Evolutionary conservation across 2,113 vertebrate genomes (phyloP), one percentile per base, ranked within the genome.

Genomic region (Syngnathus scovelli): DNA sequence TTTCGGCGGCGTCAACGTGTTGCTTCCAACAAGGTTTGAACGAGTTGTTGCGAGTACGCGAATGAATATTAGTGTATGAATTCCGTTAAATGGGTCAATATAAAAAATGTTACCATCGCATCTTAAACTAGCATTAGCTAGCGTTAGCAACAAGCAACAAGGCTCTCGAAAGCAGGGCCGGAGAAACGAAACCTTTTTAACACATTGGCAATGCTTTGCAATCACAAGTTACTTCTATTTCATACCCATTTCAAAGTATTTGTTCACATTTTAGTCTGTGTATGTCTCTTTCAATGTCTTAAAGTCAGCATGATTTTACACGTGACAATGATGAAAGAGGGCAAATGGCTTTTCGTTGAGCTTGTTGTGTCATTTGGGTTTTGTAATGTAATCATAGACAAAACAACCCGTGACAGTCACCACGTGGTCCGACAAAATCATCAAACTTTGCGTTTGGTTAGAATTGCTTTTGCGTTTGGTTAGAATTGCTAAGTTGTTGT

Each of bases 141-240:
- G 70, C 71, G 2, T 63, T 49, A 64, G 33, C 67, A 58, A 18
- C 19, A 1, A 2, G 49, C 19, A 54, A 62, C 49, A 33, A 72
- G 51, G 78, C 78, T 71, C 16, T 62, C 48, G 56, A 59, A 54
- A 38, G 51, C 19, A 46, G 39, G 77, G 75, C 76, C 83, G 21
- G 33, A 33, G 13, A 43, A n/a, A 27, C 9, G 38, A 70, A 33
- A 27, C 48, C 49, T 1, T 7, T 10, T 0, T n/a, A 3, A n/a
- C 48, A 37, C 37, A 43, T 62, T 46, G 8, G 13, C 7, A 37
- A 36, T 58, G 55, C 27, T 58, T 16, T 15, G 27, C 19, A 21
- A 19, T 58, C 46, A 51, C 54, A 68, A 51, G 48, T 66, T 27
- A 3, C 13, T 33, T 3, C 8, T 61, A 0, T 39, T 55, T 27